These are phyloP conservation scores for Corydoras maculifer DNA, from an alignment of 2,113 vertebrate species.

Conservation along the genomic window DNA sequence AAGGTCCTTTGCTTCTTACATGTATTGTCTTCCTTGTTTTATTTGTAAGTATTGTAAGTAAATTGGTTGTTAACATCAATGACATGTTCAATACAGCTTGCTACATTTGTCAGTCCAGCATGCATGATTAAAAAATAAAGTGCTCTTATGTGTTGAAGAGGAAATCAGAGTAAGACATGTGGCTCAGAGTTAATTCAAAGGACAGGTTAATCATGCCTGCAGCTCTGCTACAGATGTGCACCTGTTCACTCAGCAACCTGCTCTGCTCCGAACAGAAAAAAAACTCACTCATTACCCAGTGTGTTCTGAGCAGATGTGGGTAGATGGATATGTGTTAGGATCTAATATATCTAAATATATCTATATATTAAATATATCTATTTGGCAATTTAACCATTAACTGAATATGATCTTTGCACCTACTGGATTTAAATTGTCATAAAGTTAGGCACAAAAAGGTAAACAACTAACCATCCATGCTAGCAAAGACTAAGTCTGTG, in stretches of 20 bases:
- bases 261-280: background rate
- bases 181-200: slow-evolving; percentile 37
- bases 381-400: too few species aligned
- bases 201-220: slow-evolving; percentile 16
- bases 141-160: slow-evolving; percentile 21
- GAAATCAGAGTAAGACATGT: slow-evolving; percentile 27
- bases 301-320: background rate
- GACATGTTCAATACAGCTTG: slow-evolving; percentile 9
- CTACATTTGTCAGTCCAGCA: slow-evolving; percentile 14
- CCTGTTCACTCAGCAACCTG: slow-evolving; percentile 34
- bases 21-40: background rate
- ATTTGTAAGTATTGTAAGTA: background rate
- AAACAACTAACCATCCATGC: too few species aligned
- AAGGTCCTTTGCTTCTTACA: background rate
- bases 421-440: too few species aligned
- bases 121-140: slow-evolving; percentile 13
- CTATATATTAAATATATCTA: too few species aligned
- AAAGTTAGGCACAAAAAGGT: too few species aligned
- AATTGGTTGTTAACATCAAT: background rate
- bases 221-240: slow-evolving; percentile 26
- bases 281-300: slow-evolving; percentile 17
- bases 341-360: too few species aligned
- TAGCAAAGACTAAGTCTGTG: too few species aligned
- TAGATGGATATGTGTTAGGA: slow-evolving; percentile 4
- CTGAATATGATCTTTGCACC: too few species aligned